Base-by-base conservation (phyloP, 2,888 invertebrate species). In the Lottia scabra region DNA sequence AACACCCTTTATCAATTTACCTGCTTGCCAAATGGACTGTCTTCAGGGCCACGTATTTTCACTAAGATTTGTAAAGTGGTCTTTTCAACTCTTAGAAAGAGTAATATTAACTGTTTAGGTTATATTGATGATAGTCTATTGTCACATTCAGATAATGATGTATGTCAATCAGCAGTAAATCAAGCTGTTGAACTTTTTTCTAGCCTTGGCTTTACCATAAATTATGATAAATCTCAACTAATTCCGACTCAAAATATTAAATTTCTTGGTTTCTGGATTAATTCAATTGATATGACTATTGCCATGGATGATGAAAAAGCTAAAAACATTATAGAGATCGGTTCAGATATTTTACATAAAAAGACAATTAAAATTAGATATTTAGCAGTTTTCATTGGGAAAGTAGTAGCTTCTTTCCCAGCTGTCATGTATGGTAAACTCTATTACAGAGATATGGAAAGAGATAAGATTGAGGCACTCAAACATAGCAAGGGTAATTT, bases 331-430 rank as follows among this genome's bases (percentile, higher is more conserved):
- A 15, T 46, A 12, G 15, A 45, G 19, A 23, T 62, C 6, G 65
- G 66, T 23, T 5, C 26, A 38, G 38, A 67, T 12, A 16, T 68
- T 19, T 27, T 70, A 13, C 46, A 45, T 15, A n/a, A 27, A 30
- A 23, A 43, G 16, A 5, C 30, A 44, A 19, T 38, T 10, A 64
- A 19, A 4, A 75, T 73, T 15, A 23, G 73, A 19, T 26, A 68
- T 4, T 66, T 68, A 8, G 73, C 75, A n/a, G 16, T 66, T 16
- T 8, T 76, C 1, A 70, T 75, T 27, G 75, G 78, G 4, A 75
- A 69, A 68, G 48, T 75, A 69, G 67, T 70, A 12, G 70, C 72
- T 19, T 30, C 67, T 19, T 48, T 46, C 16, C 70, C 70, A 27
- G 75, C 66, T 46, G 72, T 75, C 8, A 16, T 27, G 26, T 70